Base-by-base conservation (phyloP, 2,113 vertebrate species). In the Poeciliopsis prolifica region DNA sequence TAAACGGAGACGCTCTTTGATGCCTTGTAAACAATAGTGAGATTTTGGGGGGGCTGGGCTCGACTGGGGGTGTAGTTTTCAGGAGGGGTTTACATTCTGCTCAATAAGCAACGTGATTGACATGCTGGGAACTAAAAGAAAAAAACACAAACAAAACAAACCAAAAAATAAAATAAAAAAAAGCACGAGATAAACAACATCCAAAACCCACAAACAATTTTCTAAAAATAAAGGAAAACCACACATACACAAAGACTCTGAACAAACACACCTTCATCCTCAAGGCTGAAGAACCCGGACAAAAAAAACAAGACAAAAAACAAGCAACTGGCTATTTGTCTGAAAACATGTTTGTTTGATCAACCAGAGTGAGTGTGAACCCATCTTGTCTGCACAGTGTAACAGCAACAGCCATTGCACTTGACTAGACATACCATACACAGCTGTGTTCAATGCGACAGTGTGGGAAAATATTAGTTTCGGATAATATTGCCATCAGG, bases 21-120 rank as follows among this genome's bases (percentile, higher is more conserved):
- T 78, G 81, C 84, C 61, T 92, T 94, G 92, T 94, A 94, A 95
- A 95, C 94, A 93, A 93, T 85, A 89, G 85, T 73, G 90, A 87
- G 24, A n/a, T 58, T 58, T n/a, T 7, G 89, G 86, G 88, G 88
- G 86, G 79, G 30, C 30, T 69, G 88, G 51, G 51, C 24, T 88
- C 67, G 79, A 82, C 82, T 75, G 17, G 69, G 91, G 91, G 86
- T 81, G 86, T 89, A 83, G 80, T 90, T 74, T 58, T 58, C 10
- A 9, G 51, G 51, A 89, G 93, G 85, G 83, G 87, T 87, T 91
- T 94, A 95, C 94, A 95, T 95, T 94, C 94, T 89, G 88, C 86
- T 93, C 44, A 26, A 86, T 88, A 88, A 92, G 88, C 90, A 89
- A 86, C 33, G 88, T 89, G 89, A 93, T 91, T 89, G 91, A 93